Evolutionary conservation across 2,797 vertebrate genomes (phyloP).

Genomic region (Cyprinella venusta): DNA sequence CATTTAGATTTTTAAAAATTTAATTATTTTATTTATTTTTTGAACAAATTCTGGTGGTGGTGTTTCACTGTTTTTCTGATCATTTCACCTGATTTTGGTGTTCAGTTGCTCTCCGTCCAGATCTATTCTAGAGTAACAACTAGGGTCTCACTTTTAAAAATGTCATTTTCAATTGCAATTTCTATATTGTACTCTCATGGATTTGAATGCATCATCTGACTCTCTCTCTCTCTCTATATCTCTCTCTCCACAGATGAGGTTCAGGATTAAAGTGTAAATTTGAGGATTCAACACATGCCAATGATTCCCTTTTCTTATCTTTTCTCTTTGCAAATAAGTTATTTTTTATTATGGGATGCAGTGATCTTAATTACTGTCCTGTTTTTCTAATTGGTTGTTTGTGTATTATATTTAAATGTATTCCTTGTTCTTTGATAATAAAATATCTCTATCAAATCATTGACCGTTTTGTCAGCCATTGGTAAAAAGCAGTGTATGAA

Average conservation of each 20-base stretch:
- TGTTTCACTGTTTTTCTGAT: slow-evolving; percentile 1
- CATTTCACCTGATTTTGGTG: not conserved
- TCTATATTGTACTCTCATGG: not conserved
- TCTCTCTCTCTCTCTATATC: slow-evolving; percentile 13
- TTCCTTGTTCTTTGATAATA: slow-evolving; percentile 13
- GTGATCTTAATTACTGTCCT: slow-evolving; percentile 20
- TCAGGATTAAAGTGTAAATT: slow-evolving; percentile 72
- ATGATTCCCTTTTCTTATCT: not conserved
- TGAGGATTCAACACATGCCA: not conserved
- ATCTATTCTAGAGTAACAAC: not conserved
- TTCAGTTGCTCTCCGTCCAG: not conserved
- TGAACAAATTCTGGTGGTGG: slow-evolving; percentile 3
- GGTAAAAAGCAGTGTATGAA: not conserved
- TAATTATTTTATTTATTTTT: not conserved
- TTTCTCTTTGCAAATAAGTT: not conserved
- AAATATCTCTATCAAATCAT: slow-evolving; percentile 5
- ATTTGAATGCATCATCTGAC: not conserved
- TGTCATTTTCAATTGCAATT: not conserved
- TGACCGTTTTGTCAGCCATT: not conserved
- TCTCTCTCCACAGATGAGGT: slow-evolving; percentile 65
- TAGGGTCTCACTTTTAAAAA: not conserved
- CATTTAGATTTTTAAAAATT: not conserved
- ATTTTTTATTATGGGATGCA: not conserved
- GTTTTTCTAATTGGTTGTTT: not conserved
- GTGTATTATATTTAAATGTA: slow-evolving; percentile 22